Evolutionary conservation across 2,888 invertebrate genomes (phyloP), one percentile per base, ranked within the genome.

Genomic region (Oeneis ivallda): DNA sequence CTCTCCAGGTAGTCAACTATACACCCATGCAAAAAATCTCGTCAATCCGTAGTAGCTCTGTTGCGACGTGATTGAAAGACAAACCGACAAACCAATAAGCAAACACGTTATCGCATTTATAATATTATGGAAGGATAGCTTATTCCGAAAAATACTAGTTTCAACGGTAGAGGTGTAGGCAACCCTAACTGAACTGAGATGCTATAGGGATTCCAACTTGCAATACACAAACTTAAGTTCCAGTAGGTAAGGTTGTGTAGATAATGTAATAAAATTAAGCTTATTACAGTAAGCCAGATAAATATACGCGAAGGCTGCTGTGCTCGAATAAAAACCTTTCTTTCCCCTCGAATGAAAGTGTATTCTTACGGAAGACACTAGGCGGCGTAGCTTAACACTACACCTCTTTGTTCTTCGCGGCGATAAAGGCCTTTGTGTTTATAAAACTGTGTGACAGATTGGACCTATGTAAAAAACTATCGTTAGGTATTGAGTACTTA

Each of bases 251-350:
- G 70, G 71, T 70, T 70, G 70, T 64, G 61, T 66, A 58, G 63
- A 41, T 71, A 71, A 71, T 71, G 70, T 71, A 69, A 71, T 71
- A 71, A 67, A 70, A 67, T 67, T 70, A 71, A 71, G 71, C 69
- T 66, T 59, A 70, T 71, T 71, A 71, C 66, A 61, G 49, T 71
- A 71, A 71, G 70, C 71, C 67, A 69, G 70, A 71, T 66, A 71
- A 70, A 70, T 66, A 66, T 67, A 65, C 64, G 53, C 52, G 71
- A 71, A 71, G 71, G 71, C 66, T 70, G 65, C 62, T 49, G 13
- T 41, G 60, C 47, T 64, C 52, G 50, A 64, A 54, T 60, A 34
- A 45, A n/a, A 47, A 37, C 57, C 56, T 67, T 62, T 59, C 26
- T 65, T 64, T 34, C 41, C 43, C 57, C 57, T 67, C 53, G 54